phyloP scores from a whole-genome alignment of 37 sponge, comb jelly and placozoan species.

The Beroe ovata region DNA sequence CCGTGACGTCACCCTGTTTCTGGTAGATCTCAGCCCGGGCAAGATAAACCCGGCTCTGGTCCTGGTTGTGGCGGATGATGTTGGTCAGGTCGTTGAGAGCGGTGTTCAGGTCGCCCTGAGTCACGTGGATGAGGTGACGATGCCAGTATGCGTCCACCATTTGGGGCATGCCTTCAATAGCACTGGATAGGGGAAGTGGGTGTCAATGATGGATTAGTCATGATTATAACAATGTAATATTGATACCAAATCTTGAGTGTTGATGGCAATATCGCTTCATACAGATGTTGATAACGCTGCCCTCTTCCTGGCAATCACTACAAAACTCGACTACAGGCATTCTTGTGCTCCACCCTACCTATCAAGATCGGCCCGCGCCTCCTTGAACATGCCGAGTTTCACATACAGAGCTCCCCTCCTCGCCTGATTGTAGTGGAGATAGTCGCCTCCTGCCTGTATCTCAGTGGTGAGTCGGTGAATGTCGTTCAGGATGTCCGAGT shows the following conservation, averaged over 20 bases:
- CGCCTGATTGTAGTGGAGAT: constrained; percentile 32
- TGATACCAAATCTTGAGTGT: too few relatives aligned
- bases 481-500: constrained; percentile 54
- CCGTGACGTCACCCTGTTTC: constrained; percentile 51
- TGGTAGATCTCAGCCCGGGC: constrained; percentile 69
- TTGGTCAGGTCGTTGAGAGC: constrained; percentile 75
- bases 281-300: too few relatives aligned
- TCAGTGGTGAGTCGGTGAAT: constrained; percentile 25
- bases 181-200: not conserved
- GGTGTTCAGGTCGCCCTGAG: constrained; percentile 67
- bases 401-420: constrained; percentile 58
- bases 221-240: too few relatives aligned
- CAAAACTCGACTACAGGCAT: too few relatives aligned
- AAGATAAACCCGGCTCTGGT: constrained; percentile 70
- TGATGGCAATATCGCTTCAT: too few relatives aligned
- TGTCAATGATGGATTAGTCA: too few relatives aligned
- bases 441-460: constrained; percentile 34
- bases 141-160: constrained; percentile 80
- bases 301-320: too few relatives aligned
- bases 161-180: constrained; percentile 73
- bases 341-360: too few relatives aligned
- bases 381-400: constrained; percentile 75
- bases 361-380: constrained; percentile 72
- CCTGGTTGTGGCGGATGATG: constrained; percentile 73
- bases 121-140: constrained; percentile 75